Evolutionary conservation across 2,113 vertebrate genomes (phyloP), one percentile per base, ranked within the genome.

Genomic region (Pao palembangensis): DNA sequence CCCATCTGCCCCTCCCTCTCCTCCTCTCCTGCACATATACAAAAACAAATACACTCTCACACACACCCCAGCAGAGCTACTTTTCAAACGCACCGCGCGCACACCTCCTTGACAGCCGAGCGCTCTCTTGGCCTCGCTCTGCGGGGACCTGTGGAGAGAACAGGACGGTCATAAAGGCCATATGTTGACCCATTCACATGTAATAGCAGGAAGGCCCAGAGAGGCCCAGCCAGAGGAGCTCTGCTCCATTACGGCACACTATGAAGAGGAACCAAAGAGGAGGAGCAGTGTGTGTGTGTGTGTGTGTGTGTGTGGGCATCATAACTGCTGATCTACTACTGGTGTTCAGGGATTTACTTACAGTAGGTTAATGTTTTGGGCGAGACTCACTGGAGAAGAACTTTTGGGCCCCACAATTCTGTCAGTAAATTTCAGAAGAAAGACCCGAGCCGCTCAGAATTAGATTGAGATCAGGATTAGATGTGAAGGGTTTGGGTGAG

Each of bases 121-220:
- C 71, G 65, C 56, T 73, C 71, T 58, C 55, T 59, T 53, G 60
- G 65, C 43, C 57, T 62, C 50, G 49, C 47, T 81, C 84, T 82
- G 80, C 51, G 53, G 86, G 86, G 80, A 86, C 73, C 67, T 67
- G 75, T 68, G 68, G 79, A 76, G 75, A 57, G 81, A 85, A 78
- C 82, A 81, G 82, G 73, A 25, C 58, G 50, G 64, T 68, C 75
- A 78, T 86, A 88, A 88, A 88, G 75, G 79, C 84, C 84, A 85
- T 88, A 88, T 86, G 86, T 78, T 73, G 75, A 65, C 71, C 83
- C 77, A 85, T 87, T 88, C 88, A 83, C 56, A 85, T 73, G 70
- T 83, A 84, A 87, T 83, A 69, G 83, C 72, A 77, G 80, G 51
- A 69, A 79, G 68, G 75, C 85, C 79, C 65, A 71, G 71, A 60